phyloP scores from a whole-genome alignment of 2,888 invertebrate species.

The Tetramorium bicarinatum region DNA sequence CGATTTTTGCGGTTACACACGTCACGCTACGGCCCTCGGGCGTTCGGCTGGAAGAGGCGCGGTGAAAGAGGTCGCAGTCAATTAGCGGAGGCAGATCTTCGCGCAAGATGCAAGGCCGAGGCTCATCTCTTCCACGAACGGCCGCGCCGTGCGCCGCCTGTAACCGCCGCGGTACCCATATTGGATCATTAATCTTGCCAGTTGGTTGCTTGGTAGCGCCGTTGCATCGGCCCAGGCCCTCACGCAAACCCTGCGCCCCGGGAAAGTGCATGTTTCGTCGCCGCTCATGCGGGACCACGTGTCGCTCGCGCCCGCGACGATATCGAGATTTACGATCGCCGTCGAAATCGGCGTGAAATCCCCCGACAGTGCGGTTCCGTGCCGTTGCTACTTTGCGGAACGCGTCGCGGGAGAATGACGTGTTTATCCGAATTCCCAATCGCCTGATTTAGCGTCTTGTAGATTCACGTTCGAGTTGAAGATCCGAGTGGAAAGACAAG shows the following conservation, averaged over 20 bases:
- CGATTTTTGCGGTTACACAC: conserved; percentile 51
- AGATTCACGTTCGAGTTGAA: neutral
- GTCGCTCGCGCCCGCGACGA: conserved; percentile 29
- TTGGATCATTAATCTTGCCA: conserved; percentile 64
- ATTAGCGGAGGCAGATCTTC: conserved; percentile 63
- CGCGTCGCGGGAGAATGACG: neutral
- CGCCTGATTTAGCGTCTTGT: conserved; percentile 5
- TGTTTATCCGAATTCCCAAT: neutral
- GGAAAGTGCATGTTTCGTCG: conserved; percentile 54
- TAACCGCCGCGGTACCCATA: conserved; percentile 44
- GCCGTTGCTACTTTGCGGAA: neutral
- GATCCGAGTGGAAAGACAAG: neutral
- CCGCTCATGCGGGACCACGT: conserved; percentile 37
- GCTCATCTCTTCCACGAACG: conserved; percentile 59
- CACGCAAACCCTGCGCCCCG: conserved; percentile 42
- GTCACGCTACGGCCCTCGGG: conserved; percentile 42
- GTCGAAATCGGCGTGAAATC: conserved; percentile 30
- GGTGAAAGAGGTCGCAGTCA: conserved; percentile 61
- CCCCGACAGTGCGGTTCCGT: neutral
- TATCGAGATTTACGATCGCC: conserved; percentile 48
- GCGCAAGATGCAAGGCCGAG: conserved; percentile 65
- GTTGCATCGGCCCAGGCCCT: conserved; percentile 44
- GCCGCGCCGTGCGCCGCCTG: conserved; percentile 24
- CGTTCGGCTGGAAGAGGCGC: conserved; percentile 32
- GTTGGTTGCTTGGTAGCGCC: conserved; percentile 50